Percentiles rank a stretch among this genome's conserved stretches.
Conservation (phyloP, 2,113 vertebrate genomes). For the Silurus meridionalis region DNA sequence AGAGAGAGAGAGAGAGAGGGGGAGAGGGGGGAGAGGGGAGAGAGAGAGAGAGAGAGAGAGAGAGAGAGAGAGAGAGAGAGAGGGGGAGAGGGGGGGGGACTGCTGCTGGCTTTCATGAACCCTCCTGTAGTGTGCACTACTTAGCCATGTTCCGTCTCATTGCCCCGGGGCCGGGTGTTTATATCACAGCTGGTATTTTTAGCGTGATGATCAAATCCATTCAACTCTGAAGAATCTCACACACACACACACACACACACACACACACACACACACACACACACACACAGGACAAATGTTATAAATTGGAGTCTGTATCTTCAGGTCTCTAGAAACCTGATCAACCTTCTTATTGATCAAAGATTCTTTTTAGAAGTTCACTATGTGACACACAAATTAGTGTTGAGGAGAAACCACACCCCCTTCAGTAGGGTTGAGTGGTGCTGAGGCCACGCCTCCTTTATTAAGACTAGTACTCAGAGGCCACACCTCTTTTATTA, state of each 20-base stretch:
- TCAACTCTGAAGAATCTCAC: background rate
- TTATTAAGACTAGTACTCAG: background rate
- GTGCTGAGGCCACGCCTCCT: background rate
- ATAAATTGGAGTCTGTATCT: background rate
- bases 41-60: background rate
- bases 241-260: too few relatives aligned
- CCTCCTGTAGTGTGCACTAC: conserved; percentile 7
- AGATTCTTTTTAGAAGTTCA: background rate
- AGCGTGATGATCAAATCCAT: background rate
- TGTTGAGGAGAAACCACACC: background rate
- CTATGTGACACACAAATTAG: background rate
- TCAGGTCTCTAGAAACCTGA: background rate
- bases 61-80: background rate
- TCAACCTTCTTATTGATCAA: background rate
- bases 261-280: too few relatives aligned
- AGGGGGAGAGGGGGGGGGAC: too few relatives aligned
- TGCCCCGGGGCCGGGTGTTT: background rate
- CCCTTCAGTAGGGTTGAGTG: background rate
- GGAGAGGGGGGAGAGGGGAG: too few relatives aligned
- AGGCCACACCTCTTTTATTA: background rate
- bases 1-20: too few relatives aligned
- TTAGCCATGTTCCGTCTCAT: conserved; percentile 9
- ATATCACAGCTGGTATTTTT: background rate
- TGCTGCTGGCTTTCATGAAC: conserved; percentile 29
- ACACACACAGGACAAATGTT: background rate